Percentiles rank a stretch among this genome's conserved stretches.
Evolutionary conservation across 2,113 vertebrate genomes (phyloP).

Genomic region (Larimichthys crocea): DNA sequence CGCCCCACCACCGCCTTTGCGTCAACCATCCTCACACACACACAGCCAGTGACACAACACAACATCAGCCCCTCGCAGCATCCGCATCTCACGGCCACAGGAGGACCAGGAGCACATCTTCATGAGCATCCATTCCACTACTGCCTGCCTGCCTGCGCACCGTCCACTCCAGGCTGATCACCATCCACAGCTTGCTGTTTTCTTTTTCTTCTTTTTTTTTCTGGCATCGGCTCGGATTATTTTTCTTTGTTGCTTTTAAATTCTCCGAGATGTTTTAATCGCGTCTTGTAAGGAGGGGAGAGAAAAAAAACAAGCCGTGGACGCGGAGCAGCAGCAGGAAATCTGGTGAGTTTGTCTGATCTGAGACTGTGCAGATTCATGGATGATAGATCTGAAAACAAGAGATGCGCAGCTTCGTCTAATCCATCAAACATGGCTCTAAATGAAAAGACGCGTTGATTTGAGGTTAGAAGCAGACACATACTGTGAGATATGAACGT

Average conservation of each 20-base stretch:
- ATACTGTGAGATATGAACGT: neutral
- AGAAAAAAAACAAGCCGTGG: conserved; percentile 26
- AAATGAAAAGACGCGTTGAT: neutral
- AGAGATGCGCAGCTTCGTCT: neutral
- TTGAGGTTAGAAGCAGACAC: neutral
- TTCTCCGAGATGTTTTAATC: conserved; percentile 60
- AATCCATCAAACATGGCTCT: rapidly evolving
- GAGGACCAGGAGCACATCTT: conserved; percentile 80
- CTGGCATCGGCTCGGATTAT: conserved; percentile 46
- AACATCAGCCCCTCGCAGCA: conserved; percentile 72
- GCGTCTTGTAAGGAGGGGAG: conserved; percentile 18
- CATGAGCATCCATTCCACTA: conserved; percentile 79
- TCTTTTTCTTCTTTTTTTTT: neutral
- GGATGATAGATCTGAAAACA: neutral
- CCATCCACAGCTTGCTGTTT: conserved; percentile 41
- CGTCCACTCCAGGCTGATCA: conserved; percentile 52
- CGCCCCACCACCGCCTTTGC: conserved; percentile 79
- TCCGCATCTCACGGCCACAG: conserved; percentile 73
- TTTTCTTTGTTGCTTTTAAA: conserved; percentile 28
- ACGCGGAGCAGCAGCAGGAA: conserved; percentile 61
- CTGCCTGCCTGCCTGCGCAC: conserved; percentile 65
- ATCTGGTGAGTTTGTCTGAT: conserved; percentile 66
- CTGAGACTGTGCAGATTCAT: neutral
- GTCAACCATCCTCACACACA: conserved; percentile 49
- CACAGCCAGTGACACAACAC: conserved; percentile 59